A percentile compares a stretch with the other conserved stretches of the same genome.
These are phyloP conservation scores for Hesperophylax magnus DNA, from an alignment of 1,140 invertebrate species.

Conservation along the genomic window DNA sequence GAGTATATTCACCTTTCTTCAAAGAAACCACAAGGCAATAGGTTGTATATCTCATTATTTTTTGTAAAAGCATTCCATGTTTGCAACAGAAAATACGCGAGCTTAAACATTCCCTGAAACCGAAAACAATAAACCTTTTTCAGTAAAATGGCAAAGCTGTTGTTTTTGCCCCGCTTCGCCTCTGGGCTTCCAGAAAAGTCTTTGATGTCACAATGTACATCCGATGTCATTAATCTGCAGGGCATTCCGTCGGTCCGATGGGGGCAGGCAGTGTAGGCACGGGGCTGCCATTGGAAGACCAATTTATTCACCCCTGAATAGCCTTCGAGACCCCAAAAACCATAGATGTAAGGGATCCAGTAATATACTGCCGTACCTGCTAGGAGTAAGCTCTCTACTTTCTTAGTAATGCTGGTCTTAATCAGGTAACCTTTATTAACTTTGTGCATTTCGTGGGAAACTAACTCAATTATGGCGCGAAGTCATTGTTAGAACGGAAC, in stretches of 20 bases:
- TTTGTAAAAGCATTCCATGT: too few species aligned
- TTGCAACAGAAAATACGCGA: too few species aligned
- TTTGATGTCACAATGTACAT: slow-evolving; percentile 33
- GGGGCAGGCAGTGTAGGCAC: background rate
- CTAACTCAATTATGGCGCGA: background rate
- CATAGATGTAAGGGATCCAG: background rate
- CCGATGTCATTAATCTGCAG: slow-evolving; percentile 39
- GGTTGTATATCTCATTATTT: too few species aligned
- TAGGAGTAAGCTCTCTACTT: background rate
- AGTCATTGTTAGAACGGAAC: too few species aligned
- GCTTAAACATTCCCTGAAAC: too few species aligned
- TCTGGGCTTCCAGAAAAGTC: slow-evolving; percentile 19
- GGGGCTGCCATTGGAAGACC: background rate
- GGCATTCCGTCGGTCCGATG: slow-evolving; percentile 28
- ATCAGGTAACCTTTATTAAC: too few species aligned
- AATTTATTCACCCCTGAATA: slow-evolving; percentile 32
- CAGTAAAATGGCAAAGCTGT: background rate
- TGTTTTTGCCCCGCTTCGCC: slow-evolving; percentile 14
- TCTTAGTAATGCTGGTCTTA: background rate
- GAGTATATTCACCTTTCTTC: too few species aligned
- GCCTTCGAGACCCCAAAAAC: slow-evolving; percentile 4
- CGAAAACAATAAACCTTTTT: slow-evolving; percentile 26
- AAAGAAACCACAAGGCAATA: too few species aligned
- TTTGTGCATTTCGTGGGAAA: background rate
- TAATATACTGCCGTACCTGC: slow-evolving; percentile 16